A percentile compares a stretch with the other conserved stretches of the same genome.
Conservation (phyloP, 2,797 vertebrate species). For the Sebastes hubbsi region DNA sequence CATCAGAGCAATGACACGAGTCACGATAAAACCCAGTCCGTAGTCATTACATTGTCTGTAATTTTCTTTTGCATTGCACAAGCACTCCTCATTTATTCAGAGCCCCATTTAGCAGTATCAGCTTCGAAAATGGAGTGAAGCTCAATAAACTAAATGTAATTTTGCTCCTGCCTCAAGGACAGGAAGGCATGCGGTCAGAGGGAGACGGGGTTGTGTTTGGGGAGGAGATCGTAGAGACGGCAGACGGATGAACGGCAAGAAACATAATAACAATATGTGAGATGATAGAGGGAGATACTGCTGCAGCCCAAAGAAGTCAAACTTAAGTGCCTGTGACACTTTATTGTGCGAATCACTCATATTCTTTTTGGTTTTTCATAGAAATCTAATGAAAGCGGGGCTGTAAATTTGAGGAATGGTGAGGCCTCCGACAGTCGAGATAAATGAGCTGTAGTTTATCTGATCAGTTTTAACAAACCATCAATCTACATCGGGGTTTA, state of each 20-base stretch:
- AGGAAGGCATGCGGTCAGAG: conserved; percentile 3
- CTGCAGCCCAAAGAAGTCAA: conserved; percentile 9
- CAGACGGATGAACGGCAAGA: conserved; percentile 28
- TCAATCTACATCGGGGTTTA: conserved; percentile 30
- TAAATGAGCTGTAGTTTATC: conserved; percentile 46
- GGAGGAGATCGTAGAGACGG: neutral
- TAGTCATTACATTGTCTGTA: conserved; percentile 15
- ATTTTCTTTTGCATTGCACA: conserved; percentile 38
- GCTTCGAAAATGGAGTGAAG: conserved; percentile 40
- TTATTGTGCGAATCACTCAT: conserved; percentile 58
- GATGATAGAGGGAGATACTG: conserved; percentile 22
- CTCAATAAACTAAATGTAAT: conserved; percentile 57
- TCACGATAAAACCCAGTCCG: neutral
- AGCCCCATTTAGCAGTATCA: conserved; percentile 29
- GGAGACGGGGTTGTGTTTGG: neutral
- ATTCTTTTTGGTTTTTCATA: conserved; percentile 51
- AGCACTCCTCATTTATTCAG: conserved; percentile 36
- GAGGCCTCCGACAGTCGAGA: conserved; percentile 36
- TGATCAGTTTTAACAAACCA: conserved; percentile 56
- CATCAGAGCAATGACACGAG: neutral
- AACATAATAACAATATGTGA: conserved; percentile 37
- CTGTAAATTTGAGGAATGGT: conserved; percentile 47
- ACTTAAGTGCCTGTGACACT: conserved; percentile 43
- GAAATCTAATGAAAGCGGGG: conserved; percentile 42
- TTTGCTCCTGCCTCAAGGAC: conserved; percentile 57